Base-by-base conservation (phyloP, 2,888 invertebrate genomes). In the Plemyria rubiginata region DNA sequence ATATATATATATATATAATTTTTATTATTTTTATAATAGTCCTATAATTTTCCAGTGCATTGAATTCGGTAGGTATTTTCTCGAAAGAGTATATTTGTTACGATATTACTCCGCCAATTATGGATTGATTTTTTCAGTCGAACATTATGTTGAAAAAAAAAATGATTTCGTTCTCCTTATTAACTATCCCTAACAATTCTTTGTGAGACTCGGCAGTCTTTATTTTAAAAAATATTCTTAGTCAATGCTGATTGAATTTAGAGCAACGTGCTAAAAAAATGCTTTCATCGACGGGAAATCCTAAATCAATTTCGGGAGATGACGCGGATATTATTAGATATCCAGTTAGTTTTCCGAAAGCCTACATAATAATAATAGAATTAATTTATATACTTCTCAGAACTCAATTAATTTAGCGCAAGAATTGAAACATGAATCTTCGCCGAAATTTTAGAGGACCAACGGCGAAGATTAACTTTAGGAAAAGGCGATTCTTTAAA, bases 181-280 rank as follows among this genome's bases (percentile, higher is more conserved):
- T n/a, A n/a, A n/a, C n/a, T n/a, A n/a, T n/a, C 22, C 22, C 22
- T 3, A 22, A 22, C 22, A 3, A 3, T 3, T 22, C 22, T 22
- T 22, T 22, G 22, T 22, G 22, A 22, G 3, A 1, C 22, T 22
- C 22, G 22, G 32, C 32, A 32, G 8, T 7, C 32, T 32, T 32
- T 22, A 22, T 22, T 22, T 32, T 7, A 8, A 1, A n/a, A 13
- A 32, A 40, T 15, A 40, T n/a, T 38, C 22, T 11, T 38, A 28
- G 41, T 22, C 16, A 38, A 52, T 28, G 29, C 48, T n/a, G 4
- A 41, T 6, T 13, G 40, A 71, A 68, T 70, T 77, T 76, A 76
- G 56, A 69, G 78, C 78, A 77, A 78, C 73, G 75, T 70, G 75
- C 75, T 78, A 78, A 74, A 76, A 22, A 76, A 78, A 78, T 70